These are phyloP conservation scores for Mycalesis mineus DNA, from an alignment of 2,888 invertebrate genomes.

Conservation along the genomic window DNA sequence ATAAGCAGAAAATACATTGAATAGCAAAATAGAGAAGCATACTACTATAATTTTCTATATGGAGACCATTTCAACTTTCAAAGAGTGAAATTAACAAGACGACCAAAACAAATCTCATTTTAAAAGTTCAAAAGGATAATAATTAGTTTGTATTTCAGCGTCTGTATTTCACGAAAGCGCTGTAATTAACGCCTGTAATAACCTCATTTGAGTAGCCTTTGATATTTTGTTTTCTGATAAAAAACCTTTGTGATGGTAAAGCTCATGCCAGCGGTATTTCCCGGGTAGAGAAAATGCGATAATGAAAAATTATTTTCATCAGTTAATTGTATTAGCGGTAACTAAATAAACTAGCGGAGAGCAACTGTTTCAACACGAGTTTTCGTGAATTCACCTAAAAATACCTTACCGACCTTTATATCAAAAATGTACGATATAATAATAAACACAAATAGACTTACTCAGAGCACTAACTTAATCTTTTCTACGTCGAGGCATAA, in stretches of 20 bases:
- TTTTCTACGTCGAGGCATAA: no score
- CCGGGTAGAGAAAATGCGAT: background rate
- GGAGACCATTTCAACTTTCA: background rate
- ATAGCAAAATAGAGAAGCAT: background rate
- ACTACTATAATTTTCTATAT: background rate
- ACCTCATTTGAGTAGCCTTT: background rate
- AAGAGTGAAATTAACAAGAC: background rate
- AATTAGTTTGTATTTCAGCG: background rate
- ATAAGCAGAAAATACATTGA: no score
- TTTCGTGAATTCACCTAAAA: no score
- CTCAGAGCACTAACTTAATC: no score
- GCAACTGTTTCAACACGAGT: no score
- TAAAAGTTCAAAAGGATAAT: slow-evolving; percentile 6
- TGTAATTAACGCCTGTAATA: background rate
- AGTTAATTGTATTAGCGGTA: no score
- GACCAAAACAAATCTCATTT: background rate
- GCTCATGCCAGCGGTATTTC: background rate
- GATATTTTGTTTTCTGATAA: background rate
- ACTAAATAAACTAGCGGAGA: no score
- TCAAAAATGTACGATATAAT: no score
- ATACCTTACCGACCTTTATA: no score
- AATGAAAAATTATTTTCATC: background rate
- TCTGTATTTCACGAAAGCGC: background rate
- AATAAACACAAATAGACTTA: no score
- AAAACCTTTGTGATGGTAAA: background rate